phyloP scores from a whole-genome alignment of 2,797 vertebrate species.

The Apogon talboti region DNA sequence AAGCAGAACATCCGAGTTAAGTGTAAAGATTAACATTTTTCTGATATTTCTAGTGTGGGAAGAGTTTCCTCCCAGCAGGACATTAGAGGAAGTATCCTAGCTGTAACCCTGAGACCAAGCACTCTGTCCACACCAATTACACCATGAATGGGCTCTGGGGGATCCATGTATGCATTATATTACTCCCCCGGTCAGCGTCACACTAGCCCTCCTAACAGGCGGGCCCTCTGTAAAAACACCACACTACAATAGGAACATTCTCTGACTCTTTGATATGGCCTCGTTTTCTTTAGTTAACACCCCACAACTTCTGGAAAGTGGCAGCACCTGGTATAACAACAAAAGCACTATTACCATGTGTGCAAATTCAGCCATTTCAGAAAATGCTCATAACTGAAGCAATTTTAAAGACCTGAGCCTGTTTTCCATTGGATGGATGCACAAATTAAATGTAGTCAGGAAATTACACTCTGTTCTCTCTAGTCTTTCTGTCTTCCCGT shows the following conservation, averaged over 20 bases:
- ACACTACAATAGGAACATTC: slow-evolving; percentile 80
- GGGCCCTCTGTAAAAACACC: slow-evolving; percentile 73
- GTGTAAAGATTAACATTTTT: slow-evolving; percentile 12
- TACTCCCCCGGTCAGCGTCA: slow-evolving; percentile 74
- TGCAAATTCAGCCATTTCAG: slow-evolving; percentile 38
- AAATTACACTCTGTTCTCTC: slow-evolving; percentile 57
- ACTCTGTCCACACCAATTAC: slow-evolving; percentile 84
- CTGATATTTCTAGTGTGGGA: slow-evolving; percentile 53
- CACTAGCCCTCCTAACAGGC: slow-evolving; percentile 67
- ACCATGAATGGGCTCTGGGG: slow-evolving; percentile 80
- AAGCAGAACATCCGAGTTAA: background rate
- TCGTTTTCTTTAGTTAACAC: slow-evolving; percentile 76
- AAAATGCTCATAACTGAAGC: background rate
- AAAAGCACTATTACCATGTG: slow-evolving; percentile 49
- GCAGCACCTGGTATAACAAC: slow-evolving; percentile 64
- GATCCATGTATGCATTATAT: slow-evolving; percentile 81
- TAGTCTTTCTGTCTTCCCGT: slow-evolving; percentile 54
- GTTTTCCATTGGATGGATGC: slow-evolving; percentile 32
- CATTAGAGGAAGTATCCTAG: slow-evolving; percentile 73
- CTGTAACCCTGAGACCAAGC: slow-evolving; percentile 74
- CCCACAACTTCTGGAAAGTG: slow-evolving; percentile 77
- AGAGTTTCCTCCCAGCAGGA: slow-evolving; percentile 67
- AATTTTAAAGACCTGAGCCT: background rate
- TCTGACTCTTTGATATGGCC: slow-evolving; percentile 76
- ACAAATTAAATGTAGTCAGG: slow-evolving; percentile 47